Conservation (phyloP, 1,140 invertebrate species). For the Neotoxoptera formosana region DNA sequence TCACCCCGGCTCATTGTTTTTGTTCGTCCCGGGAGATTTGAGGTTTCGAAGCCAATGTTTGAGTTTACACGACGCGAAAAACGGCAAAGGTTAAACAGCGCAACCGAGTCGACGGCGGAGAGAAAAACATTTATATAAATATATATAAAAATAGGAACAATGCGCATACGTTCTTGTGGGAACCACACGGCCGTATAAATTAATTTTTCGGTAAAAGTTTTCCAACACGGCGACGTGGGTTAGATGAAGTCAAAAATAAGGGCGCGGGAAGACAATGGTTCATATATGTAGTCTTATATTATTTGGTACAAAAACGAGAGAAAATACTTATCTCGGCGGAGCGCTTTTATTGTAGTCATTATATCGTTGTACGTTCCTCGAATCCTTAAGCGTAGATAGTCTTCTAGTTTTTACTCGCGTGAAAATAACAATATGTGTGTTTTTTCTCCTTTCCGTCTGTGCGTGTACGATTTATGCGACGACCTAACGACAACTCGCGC, state of each 20-base stretch:
- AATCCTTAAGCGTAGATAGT: conserved; percentile 30
- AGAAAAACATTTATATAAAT: not conserved
- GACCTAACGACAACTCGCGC: not conserved
- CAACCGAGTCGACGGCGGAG: too few relatives aligned
- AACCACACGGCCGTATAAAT: conserved; percentile 33
- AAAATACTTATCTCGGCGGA: conserved; percentile 27
- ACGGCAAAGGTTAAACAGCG: not conserved
- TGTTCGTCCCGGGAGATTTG: conserved; percentile 51
- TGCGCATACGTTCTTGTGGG: not conserved
- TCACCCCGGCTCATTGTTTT: conserved; percentile 15
- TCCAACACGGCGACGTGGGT: not conserved
- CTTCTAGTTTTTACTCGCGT: not conserved
- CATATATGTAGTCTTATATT: conserved; percentile 12
- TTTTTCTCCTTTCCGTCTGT: not conserved
- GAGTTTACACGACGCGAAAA: conserved; percentile 35
- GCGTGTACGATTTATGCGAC: not conserved
- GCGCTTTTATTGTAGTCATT: conserved; percentile 51
- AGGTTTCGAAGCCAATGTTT: conserved; percentile 25
- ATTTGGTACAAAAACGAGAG: conserved; percentile 33
- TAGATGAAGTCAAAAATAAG: conserved; percentile 27
- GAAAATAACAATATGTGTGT: conserved; percentile 27
- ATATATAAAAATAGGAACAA: not conserved
- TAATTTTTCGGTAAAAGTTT: conserved; percentile 54
- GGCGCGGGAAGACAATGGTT: not conserved
- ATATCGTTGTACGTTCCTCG: conserved; percentile 33